Evolutionary conservation across 2,113 vertebrate genomes (phyloP).

Genomic region (Tragelaphus buxtoni): DNA sequence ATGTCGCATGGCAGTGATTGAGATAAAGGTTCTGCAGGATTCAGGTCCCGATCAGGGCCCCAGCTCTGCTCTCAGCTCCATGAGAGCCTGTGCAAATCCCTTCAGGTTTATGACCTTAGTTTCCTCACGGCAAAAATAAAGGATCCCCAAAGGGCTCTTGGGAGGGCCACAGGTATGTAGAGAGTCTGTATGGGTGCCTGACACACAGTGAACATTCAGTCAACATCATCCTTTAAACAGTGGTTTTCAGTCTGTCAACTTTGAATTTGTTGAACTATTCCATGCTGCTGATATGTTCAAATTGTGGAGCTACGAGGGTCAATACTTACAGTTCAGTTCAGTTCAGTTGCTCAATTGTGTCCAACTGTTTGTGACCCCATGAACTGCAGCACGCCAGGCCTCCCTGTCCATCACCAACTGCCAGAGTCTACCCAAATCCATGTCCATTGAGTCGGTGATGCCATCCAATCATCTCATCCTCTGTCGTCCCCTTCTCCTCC

Average conservation of each 20-base stretch:
- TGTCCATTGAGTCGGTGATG: not conserved
- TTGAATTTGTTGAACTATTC: not conserved
- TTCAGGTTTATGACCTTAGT: not conserved
- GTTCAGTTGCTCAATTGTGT: not conserved
- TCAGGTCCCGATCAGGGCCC: not conserved
- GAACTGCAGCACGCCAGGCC: not conserved
- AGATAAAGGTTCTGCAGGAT: not conserved
- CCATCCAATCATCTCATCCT: not conserved
- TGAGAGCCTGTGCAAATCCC: too few species aligned
- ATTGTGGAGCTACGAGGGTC: accelerated
- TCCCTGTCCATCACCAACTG: not conserved
- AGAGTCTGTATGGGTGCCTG: not conserved
- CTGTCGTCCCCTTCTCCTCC: not conserved
- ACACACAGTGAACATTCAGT: accelerated
- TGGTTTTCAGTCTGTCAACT: not conserved
- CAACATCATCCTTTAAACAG: not conserved
- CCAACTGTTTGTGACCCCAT: not conserved
- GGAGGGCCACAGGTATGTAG: accelerated
- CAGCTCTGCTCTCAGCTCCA: accelerated
- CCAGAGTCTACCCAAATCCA: not conserved
- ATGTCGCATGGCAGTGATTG: accelerated
- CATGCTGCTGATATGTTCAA: not conserved
- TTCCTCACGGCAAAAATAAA: not conserved
- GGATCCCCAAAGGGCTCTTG: not conserved
- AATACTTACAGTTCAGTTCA: not conserved